Base-by-base conservation (phyloP, 2,113 vertebrate species). In the Clarias magur region DNA sequence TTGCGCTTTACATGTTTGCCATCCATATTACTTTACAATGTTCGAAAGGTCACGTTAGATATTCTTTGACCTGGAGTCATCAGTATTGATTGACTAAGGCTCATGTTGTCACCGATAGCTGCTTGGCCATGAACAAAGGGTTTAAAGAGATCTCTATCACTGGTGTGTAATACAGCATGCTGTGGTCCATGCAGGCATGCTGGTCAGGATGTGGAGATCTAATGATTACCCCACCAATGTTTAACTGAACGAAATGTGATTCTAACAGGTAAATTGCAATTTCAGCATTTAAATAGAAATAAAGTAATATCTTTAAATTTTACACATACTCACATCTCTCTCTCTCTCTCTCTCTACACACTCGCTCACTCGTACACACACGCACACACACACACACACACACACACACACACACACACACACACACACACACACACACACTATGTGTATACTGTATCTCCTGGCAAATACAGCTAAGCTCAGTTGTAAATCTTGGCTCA, bases 91-190 rank as follows among this genome's bases (percentile, higher is more conserved):
- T 92, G 92, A 91, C 90, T 85, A 85, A 91, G 86, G 90, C 90
- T 91, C 88, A 90, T 91, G 93, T 92, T 95, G 93, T 94, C 93
- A 87, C 30, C 23, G 82, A 92, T 76, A 89, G 91, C 90, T 88
- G 91, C 92, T 84, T 88, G 92, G 92, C 90, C 92, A 91, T 92
- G 92, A 94, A 90, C 93, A 88, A 62, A 16, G 48, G 68, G 54
- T 93, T 93, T 91, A 94, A 94, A 94, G 89, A 91, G 94, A 95
- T 95, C 90, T 90, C 93, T 94, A 95, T 95, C 93, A 88, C 90
- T 85, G 91, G 85, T 90, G 92, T 93, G 94, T 92, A 90, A 91
- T 87, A 82, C 88, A 63, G 90, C 88, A 90, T 89, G 85, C 91
- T 90, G 82, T 89, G 91, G 90, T 93, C 91, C 84, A 38, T 88